Evolutionary conservation across 2,888 invertebrate genomes (phyloP).

Genomic region (Cancer borealis): DNA sequence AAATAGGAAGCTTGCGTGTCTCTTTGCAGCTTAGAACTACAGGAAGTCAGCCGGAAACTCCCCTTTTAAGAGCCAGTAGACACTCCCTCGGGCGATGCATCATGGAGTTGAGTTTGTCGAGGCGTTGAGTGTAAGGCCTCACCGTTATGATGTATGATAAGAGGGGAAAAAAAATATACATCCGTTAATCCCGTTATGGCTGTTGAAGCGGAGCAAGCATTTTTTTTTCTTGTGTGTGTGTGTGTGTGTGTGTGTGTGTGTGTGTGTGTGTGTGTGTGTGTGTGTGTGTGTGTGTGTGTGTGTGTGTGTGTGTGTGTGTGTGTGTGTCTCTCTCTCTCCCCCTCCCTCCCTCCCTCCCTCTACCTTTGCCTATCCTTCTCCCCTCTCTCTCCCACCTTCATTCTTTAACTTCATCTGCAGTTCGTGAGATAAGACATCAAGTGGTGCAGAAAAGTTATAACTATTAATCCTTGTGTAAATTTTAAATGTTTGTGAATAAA

Average conservation of each 20-base stretch:
- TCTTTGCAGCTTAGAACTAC: not conserved
- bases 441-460: not conserved
- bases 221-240: not conserved
- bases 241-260: too few species aligned
- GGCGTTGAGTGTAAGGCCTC: not conserved
- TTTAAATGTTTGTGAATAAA: not conserved
- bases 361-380: not conserved
- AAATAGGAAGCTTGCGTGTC: not conserved
- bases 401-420: not conserved
- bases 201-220: conserved; percentile 15
- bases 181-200: not conserved
- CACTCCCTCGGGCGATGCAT: not conserved
- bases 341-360: not conserved
- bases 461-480: not conserved
- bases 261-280: not conserved
- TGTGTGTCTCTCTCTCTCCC: conserved; percentile 2
- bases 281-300: not conserved
- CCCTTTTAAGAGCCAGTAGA: not conserved
- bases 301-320: not conserved
- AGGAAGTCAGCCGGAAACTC: not conserved
- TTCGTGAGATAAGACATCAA: conserved; percentile 17
- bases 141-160: conserved; percentile 31
- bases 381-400: not conserved
- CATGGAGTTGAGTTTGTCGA: not conserved
- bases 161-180: conserved; percentile 15